Evolutionary conservation across 2,888 invertebrate species (phyloP).

Genomic region (Oligia latruncula): DNA sequence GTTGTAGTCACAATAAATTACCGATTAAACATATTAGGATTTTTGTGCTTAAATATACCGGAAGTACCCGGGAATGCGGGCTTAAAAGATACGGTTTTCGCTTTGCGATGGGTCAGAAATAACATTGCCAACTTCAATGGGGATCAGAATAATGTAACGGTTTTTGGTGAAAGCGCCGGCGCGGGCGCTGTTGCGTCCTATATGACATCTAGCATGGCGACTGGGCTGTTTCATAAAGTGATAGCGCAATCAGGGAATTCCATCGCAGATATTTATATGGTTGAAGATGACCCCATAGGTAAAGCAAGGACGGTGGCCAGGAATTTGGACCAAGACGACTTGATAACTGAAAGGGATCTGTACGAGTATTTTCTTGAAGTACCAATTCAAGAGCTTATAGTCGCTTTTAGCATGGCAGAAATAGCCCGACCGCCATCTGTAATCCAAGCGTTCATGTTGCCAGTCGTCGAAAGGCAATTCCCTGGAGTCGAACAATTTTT

Average conservation of each 20-base stretch:
- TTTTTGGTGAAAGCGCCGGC: slow-evolving; percentile 85
- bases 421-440: slow-evolving; percentile 68
- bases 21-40: slow-evolving; percentile 81
- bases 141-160: slow-evolving; percentile 78
- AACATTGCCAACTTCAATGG: slow-evolving; percentile 83
- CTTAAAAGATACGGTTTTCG: slow-evolving; percentile 81
- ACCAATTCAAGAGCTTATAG: slow-evolving; percentile 77
- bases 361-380: slow-evolving; percentile 74
- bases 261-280: slow-evolving; percentile 78
- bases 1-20: slow-evolving; percentile 84
- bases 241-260: slow-evolving; percentile 80
- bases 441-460: slow-evolving; percentile 75
- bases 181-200: slow-evolving; percentile 74
- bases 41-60: slow-evolving; percentile 79
- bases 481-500: slow-evolving; percentile 77
- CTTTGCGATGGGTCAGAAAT: slow-evolving; percentile 81
- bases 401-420: slow-evolving; percentile 74
- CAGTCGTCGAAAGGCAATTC: slow-evolving; percentile 81
- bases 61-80: slow-evolving; percentile 85
- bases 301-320: slow-evolving; percentile 76
- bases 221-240: slow-evolving; percentile 78
- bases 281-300: slow-evolving; percentile 76
- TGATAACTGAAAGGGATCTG: slow-evolving; percentile 68
- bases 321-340: slow-evolving; percentile 73
- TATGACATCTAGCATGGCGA: slow-evolving; percentile 78